Base-by-base conservation (phyloP, 2,888 invertebrate genomes). In the Calliscelio sp. region DNA sequence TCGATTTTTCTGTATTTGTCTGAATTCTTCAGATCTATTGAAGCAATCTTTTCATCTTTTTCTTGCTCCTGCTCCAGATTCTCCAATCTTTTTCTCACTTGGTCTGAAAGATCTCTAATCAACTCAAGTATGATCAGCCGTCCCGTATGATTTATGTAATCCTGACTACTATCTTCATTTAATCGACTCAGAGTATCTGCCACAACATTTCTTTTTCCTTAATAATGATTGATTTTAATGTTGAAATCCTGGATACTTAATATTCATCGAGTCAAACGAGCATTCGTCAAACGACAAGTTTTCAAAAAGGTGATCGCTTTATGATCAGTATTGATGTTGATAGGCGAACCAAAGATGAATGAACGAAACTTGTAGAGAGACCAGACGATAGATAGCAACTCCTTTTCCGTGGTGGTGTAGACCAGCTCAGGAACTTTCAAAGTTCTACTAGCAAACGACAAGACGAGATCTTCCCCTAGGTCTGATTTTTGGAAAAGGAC, bases 241-340 rank as follows among this genome's bases (percentile, higher is more conserved):
- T 88, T 63, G 55, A 88, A 90, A 59, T 89, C 87, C 41, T 89
- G 88, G 7, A 90, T 75, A 8, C 66, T 86, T 0, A 87, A 32
- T 10, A 86, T 66, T 89, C 90, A 91, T 6, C 91, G 57, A 0
- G 84, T 86, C 0, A 91, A 44, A 1, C 90, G 65, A 0, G 84
- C 75, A 18, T 80, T 87, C 3, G 86, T 44, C 5, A 91, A 63
- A 24, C 87, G 80, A 63, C 91, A 90, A 0, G 77, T 82, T 20
- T 77, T 73, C 6, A 91, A 46, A 68, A 90, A 91, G 0, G 82
- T 85, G 0, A 91, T 38, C 0, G 89, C 85, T 46, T 87, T 86
- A 55, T 90, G 89, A 68, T 91, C 90, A 0, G 89, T 89, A n/a
- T 82, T 25, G 0, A 90, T 84, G 0, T 80, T 74, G 0, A 90